phyloP scores from a whole-genome alignment of 23 tunicate genomes.

The Styela plicata region DNA sequence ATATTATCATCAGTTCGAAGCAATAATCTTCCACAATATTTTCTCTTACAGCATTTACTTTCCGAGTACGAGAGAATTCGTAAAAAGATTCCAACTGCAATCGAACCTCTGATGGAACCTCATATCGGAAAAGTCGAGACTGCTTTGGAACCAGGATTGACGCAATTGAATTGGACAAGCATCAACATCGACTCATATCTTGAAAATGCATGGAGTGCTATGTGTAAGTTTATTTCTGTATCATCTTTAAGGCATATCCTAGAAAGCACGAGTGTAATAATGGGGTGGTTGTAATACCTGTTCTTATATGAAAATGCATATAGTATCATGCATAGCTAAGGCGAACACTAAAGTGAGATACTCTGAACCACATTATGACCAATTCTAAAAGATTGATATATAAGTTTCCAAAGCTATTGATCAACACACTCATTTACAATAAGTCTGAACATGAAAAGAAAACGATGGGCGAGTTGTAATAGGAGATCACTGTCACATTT shows the following conservation, averaged over 20 bases:
- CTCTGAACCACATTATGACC: too few species aligned
- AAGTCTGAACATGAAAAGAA: too few species aligned
- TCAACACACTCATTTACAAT: too few species aligned
- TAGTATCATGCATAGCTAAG: too few species aligned
- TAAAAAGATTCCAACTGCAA: constrained; percentile 37
- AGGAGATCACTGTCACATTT: too few species aligned
- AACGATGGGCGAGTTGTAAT: too few species aligned
- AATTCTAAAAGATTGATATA: too few species aligned
- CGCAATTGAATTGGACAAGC: constrained; percentile 89
- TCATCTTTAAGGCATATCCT: not conserved
- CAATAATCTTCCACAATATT: too few species aligned
- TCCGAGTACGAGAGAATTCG: constrained; percentile 59
- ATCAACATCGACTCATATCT: constrained; percentile 83
- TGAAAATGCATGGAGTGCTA: constrained; percentile 58
- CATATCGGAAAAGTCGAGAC: constrained; percentile 81
- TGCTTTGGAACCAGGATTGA: constrained; percentile 86
- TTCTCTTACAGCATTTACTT: constrained; percentile 45
- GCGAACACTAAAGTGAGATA: too few species aligned
- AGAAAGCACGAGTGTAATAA: not conserved
- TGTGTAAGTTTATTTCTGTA: constrained; percentile 38
- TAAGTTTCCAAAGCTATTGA: too few species aligned
- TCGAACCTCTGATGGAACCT: constrained; percentile 67
- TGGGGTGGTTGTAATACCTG: not conserved
- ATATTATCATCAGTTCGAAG: too few species aligned
- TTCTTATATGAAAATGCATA: not conserved